Conservation (phyloP, 2,113 vertebrate genomes). For the Epinephelus lanceolatus region DNA sequence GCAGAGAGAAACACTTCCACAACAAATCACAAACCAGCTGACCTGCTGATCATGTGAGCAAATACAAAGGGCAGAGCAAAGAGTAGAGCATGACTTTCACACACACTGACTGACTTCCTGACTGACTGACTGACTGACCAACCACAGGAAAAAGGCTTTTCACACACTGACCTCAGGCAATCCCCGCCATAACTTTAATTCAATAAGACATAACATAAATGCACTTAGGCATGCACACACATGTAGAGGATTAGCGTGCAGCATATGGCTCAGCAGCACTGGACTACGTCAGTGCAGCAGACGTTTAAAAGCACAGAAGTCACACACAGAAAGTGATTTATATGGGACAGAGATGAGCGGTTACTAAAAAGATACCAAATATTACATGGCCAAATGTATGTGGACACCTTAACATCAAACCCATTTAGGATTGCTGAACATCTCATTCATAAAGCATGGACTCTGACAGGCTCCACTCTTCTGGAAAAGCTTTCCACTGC, state of each 20-base stretch:
- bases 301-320: not conserved
- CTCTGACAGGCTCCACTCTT: not conserved
- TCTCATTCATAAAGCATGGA: not conserved
- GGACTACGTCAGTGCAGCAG: constrained; percentile 34
- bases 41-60: constrained; percentile 44
- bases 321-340: not conserved
- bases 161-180: constrained; percentile 57
- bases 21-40: constrained; percentile 24
- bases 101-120: not conserved
- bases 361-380: not conserved
- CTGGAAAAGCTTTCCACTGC: not conserved
- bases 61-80: not conserved
- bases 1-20: not conserved
- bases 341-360: not conserved
- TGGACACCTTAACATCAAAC: not conserved
- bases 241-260: constrained; percentile 15
- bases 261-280: constrained; percentile 20
- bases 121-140: no score
- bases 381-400: not conserved
- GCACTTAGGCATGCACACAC: constrained; percentile 22
- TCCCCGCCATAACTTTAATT: constrained; percentile 57
- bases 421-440: not conserved
- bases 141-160: constrained; percentile 6
- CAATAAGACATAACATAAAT: constrained; percentile 59
- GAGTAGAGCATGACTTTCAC: not conserved